Percentiles rank a stretch among this genome's conserved stretches.
Evolutionary conservation across 2,113 vertebrate species (phyloP).

Genomic region (Balaenoptera acutorostrata): DNA sequence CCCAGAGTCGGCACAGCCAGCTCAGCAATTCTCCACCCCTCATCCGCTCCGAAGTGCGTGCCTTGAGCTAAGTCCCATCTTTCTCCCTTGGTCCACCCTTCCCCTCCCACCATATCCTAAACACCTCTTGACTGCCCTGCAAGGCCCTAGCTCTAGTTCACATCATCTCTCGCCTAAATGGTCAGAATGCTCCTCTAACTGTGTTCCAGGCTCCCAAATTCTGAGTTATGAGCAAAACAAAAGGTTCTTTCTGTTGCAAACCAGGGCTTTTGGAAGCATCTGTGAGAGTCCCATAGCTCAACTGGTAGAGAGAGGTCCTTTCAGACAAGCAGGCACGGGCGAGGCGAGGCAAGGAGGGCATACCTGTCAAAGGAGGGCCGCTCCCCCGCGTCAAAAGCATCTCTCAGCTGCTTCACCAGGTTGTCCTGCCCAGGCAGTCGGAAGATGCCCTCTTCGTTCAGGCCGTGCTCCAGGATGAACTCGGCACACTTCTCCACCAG

Average conservation of each 20-base stretch:
- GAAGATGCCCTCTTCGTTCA: slow-evolving; percentile 95
- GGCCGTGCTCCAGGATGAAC: slow-evolving; percentile 89
- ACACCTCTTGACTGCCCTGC: background rate
- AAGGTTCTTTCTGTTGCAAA: background rate
- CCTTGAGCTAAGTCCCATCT: too few relatives aligned
- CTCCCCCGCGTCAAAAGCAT: slow-evolving; percentile 93
- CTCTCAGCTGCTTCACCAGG: slow-evolving; percentile 91
- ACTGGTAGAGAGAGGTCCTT: background rate
- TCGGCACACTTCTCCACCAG: slow-evolving; percentile 92
- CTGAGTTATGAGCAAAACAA: background rate
- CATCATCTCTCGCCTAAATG: background rate
- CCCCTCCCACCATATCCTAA: background rate
- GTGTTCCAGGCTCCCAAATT: background rate
- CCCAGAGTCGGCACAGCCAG: rapidly evolving
- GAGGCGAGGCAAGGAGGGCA: rapidly evolving
- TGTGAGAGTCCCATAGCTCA: background rate
- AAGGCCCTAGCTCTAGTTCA: background rate
- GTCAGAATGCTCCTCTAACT: background rate
- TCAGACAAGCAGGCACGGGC: background rate
- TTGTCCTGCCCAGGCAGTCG: slow-evolving; percentile 97
- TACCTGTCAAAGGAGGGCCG: slow-evolving; percentile 93
- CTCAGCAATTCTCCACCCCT: background rate
- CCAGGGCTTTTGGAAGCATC: background rate
- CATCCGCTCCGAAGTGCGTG: rapidly evolving
- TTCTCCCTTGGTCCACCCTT: rapidly evolving